Percentiles rank a stretch among this genome's conserved stretches.
These are phyloP conservation scores for Carollia perspicillata DNA, from an alignment of 2,113 vertebrate species.

Conservation along the genomic window DNA sequence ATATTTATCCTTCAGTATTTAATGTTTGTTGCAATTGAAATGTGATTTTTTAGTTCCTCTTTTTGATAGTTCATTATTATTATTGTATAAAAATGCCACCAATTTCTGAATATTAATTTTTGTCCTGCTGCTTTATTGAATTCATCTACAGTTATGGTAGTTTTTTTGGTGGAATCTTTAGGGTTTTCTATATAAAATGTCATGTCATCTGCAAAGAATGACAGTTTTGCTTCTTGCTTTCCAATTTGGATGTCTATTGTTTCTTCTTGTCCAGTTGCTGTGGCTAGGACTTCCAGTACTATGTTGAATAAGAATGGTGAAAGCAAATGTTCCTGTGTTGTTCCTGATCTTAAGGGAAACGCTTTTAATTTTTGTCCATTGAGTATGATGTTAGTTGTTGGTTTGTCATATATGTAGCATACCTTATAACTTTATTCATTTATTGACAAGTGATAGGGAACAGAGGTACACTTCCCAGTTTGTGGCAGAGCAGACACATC, in stretches of 20 bases:
- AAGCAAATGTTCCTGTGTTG: not conserved
- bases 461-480: not conserved
- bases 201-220: not conserved
- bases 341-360: not conserved
- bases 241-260: not conserved
- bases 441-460: not conserved
- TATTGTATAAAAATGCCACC: no score
- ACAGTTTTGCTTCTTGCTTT: not conserved
- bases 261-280: not conserved
- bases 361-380: not conserved
- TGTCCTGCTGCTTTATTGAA: no score
- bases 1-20: no score
- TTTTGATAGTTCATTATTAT: no score
- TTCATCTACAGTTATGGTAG: not conserved
- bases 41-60: no score
- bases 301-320: not conserved
- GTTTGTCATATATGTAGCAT: not conserved
- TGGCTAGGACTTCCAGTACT: not conserved
- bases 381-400: not conserved
- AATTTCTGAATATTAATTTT: no score
- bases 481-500: not conserved
- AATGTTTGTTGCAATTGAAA: no score
- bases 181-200: no score
- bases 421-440: not conserved
- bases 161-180: not conserved